Base-by-base conservation (phyloP, 2,888 invertebrate species). In the Mellilla xanthometata region DNA sequence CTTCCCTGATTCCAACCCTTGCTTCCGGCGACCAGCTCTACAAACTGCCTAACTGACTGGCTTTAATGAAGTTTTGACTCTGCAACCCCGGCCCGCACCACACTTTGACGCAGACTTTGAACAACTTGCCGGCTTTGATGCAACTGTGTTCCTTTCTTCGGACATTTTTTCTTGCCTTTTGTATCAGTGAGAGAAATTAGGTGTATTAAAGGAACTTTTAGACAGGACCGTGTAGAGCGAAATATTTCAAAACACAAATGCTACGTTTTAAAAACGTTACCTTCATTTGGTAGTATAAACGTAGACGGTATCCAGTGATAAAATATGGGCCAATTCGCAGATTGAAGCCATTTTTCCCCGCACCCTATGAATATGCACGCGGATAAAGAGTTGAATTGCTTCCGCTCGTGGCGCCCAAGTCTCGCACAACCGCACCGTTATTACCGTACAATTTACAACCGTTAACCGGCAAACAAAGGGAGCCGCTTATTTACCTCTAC, bases 371-470 rank as follows among this genome's bases (percentile, higher is more conserved):
- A 76, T 76, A 76, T 74, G 70, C 68, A 70, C 63, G 59, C 56
- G 59, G 61, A 62, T 59, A 62, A 69, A 67, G 65, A 72, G 65
- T 68, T 64, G 65, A 65, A 69, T 70, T 70, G 68, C 68, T 68
- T 72, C 67, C 71, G 65, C 62, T 62, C 58, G 56, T 62, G 65
- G 66, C 57, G 51, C 54, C 52, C 55, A 49, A 50, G 58, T 55
- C 58, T 55, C 55, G 57, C 56, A 58, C 63, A 51, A 56, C 68
- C 61, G 58, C 68, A 62, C 61, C 65, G 68, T 74, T 76, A 79
- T 78, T 79, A 69, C 73, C 72, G 62, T 70, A 68, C 74, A 73
- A 81, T 81, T 78, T 76, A 76, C 77, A 75, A 66, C 72, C 68
- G 69, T 69, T 69, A 73, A 70, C 72, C 68, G 61, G 64, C 71